Evolutionary conservation across 2,113 vertebrate genomes (phyloP).

Genomic region (Tetraodon nigroviridis): DNA sequence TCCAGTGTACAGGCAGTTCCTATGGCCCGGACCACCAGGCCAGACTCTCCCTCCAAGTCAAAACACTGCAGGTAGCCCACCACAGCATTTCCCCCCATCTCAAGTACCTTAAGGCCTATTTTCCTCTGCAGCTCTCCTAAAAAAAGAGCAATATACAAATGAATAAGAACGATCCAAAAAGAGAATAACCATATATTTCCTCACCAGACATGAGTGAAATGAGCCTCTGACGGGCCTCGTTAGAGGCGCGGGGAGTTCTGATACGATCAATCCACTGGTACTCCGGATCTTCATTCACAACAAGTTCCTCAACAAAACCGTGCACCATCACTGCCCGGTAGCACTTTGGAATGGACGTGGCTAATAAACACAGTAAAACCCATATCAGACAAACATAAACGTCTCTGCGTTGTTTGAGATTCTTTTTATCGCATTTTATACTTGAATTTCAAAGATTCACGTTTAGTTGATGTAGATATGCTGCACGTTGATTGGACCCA

Average conservation of each 20-base stretch:
- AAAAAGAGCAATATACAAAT: neutral
- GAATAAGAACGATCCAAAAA: neutral
- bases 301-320: slow-evolving; percentile 97
- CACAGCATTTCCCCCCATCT: slow-evolving; percentile 97
- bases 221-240: slow-evolving; percentile 94
- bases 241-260: slow-evolving; percentile 92
- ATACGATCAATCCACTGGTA: slow-evolving; percentile 99
- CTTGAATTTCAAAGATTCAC: no score
- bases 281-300: slow-evolving; percentile 97
- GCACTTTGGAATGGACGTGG: slow-evolving; percentile 90
- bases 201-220: slow-evolving; percentile 99
- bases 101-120: slow-evolving; percentile 96
- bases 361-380: slow-evolving; percentile 59
- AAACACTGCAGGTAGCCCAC: slow-evolving; percentile 98
- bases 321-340: slow-evolving; percentile 90
- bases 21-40: slow-evolving; percentile 95
- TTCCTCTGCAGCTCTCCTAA: slow-evolving; percentile 95
- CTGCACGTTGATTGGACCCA: no score
- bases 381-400: neutral
- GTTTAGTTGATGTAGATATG: no score
- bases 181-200: neutral
- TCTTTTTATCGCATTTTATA: no score
- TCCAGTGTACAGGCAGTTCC: slow-evolving; percentile 97
- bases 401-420: no score
- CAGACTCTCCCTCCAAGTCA: slow-evolving; percentile 96